Evolutionary conservation across 2,888 invertebrate species (phyloP).

Genomic region (Strigamia transsilvanica): DNA sequence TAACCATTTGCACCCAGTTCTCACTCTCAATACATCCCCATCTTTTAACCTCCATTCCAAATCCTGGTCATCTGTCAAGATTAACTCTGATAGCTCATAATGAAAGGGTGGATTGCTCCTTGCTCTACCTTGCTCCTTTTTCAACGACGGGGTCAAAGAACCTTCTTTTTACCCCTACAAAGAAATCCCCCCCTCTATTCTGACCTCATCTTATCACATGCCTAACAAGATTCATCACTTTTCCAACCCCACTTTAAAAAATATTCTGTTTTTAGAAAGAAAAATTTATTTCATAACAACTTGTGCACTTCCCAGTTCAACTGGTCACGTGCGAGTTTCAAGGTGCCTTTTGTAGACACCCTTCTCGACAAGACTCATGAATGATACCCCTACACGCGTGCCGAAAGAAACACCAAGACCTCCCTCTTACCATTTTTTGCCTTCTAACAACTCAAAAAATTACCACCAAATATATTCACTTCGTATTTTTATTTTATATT

Average conservation of each 20-base stretch:
- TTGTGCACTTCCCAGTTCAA: constrained; percentile 7
- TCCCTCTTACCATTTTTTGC: not conserved
- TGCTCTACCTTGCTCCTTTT: constrained; percentile 33
- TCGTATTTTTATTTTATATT: no score
- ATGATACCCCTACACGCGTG: constrained; percentile 21
- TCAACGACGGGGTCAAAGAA: constrained; percentile 32
- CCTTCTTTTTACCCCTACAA: constrained; percentile 41
- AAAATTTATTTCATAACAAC: constrained; percentile 28
- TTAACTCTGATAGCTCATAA: constrained; percentile 54
- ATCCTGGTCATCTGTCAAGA: constrained; percentile 52
- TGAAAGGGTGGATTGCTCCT: constrained; percentile 52
- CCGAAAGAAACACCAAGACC: not conserved
- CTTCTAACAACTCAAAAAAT: not conserved
- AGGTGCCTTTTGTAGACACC: constrained; percentile 9
- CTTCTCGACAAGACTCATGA: constrained; percentile 12
- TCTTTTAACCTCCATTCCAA: constrained; percentile 51
- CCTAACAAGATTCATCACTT: constrained; percentile 16
- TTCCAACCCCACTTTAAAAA: not conserved
- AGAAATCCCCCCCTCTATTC: constrained; percentile 5
- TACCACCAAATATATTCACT: not conserved
- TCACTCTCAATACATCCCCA: constrained; percentile 44
- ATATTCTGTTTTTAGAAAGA: not conserved
- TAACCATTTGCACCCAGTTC: constrained; percentile 22
- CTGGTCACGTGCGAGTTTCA: constrained; percentile 28
- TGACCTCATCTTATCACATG: constrained; percentile 36